These are phyloP conservation scores for Synergus laeviventris DNA, from an alignment of 2,888 invertebrate genomes.

Conservation along the genomic window DNA sequence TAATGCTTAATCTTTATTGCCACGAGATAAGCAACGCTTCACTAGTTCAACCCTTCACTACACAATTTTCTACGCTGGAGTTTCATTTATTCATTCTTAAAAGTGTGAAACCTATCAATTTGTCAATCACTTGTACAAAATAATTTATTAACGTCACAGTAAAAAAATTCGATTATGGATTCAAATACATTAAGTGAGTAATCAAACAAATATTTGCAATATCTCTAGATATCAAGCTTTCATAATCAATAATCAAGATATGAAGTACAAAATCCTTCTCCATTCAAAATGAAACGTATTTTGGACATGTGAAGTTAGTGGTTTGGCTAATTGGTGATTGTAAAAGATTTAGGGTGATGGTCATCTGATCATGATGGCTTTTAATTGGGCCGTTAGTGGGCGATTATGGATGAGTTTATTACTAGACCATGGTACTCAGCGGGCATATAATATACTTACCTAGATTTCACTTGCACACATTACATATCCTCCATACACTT, in stretches of 20 bases:
- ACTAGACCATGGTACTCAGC: conserved; percentile 74
- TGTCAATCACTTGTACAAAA: background rate
- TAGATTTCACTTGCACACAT: conserved; percentile 73
- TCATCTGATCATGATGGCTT: conserved; percentile 45
- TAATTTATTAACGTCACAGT: background rate
- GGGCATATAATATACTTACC: conserved; percentile 76
- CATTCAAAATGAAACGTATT: background rate
- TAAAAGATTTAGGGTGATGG: conserved; percentile 20
- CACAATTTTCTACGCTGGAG: background rate
- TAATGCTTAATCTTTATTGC: conserved; percentile 28
- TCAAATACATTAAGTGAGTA: conserved; percentile 2
- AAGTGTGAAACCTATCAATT: background rate
- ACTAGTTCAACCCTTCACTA: conserved; percentile 29
- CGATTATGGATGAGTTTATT: conserved; percentile 72
- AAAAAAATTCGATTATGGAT: background rate
- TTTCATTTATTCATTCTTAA: background rate
- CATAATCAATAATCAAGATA: background rate
- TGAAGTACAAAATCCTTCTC: background rate
- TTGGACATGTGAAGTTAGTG: conserved; percentile 2
- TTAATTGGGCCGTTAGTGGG: conserved; percentile 67
- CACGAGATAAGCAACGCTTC: conserved; percentile 24
- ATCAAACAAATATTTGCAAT: background rate
- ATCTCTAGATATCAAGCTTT: background rate
- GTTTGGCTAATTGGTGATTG: conserved; percentile 20
- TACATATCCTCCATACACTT: conserved; percentile 49